Evolutionary conservation across 1,140 invertebrate genomes (phyloP).

Genomic region (Homarus americanus): DNA sequence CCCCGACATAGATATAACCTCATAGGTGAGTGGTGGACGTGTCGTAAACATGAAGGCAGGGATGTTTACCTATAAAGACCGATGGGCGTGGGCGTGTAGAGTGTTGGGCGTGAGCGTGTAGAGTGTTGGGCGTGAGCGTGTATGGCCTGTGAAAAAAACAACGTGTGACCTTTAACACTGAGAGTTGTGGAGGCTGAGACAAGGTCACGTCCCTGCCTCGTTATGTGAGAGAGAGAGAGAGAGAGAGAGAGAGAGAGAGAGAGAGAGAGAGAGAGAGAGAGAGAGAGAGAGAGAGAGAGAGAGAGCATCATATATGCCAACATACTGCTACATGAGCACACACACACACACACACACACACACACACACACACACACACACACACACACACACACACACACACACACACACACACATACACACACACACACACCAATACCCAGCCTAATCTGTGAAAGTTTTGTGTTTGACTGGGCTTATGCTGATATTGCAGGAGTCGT

Average conservation of each 20-base stretch:
- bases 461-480: too few relatives aligned
- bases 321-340: neutral
- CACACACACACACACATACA: slow-evolving; percentile 11
- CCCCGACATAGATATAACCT: too few relatives aligned
- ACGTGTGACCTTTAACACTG: neutral
- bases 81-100: too few relatives aligned
- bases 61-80: too few relatives aligned
- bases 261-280: slow-evolving; percentile 3
- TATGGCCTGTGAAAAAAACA: neutral
- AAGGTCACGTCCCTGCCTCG: neutral
- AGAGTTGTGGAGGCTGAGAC: neutral
- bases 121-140: neutral
- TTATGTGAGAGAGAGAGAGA: neutral
- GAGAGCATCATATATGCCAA: neutral
- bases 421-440: too few relatives aligned
- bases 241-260: neutral
- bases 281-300: slow-evolving; percentile 3
- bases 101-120: too few relatives aligned
- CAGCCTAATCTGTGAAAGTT: too few relatives aligned
- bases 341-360: neutral
- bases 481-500: too few relatives aligned
- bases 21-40: too few relatives aligned
- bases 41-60: too few relatives aligned
- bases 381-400: slow-evolving; percentile 15
- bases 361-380: neutral